Base-by-base conservation (phyloP, 2,888 invertebrate genomes). In the Unio pictorum region DNA sequence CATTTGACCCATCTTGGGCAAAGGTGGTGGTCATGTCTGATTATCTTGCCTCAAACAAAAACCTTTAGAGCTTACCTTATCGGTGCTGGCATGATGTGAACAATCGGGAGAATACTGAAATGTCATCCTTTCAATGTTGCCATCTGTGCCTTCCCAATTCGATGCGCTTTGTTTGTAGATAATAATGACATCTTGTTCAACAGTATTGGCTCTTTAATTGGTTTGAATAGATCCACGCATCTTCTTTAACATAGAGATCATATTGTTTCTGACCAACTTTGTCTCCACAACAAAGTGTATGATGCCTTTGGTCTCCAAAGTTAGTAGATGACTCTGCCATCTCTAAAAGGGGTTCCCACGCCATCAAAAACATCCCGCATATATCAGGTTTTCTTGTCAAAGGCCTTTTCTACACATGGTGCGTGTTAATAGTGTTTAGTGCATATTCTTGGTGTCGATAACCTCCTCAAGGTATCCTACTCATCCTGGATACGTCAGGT, bases 231-330 rank as follows among this genome's bases (percentile, higher is more conserved):
- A 1, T 56, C 18, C 6, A 57, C 54, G 1, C 65, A 57, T 15
- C 61, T 30, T 69, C 69, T 23, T 66, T 23, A 20, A 61, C 59
- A 30, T 56, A 69, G n/a, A 18, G 8, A 34, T 69, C 11, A 45
- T 54, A 66, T 58, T 66, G 55, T 5, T 68, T 23, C 28, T 58
- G 64, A 4, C 64, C 64, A 4, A 60, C n/a, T 7, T 61, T 57
- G 61, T 66, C 34, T 69, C 23, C 5, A 61, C 56, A n/a, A n/a
- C 5, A n/a, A 45, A 20, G 15, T 58, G 20, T 1, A 55, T 58
- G n/a, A 69, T 64, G 30, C 61, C 59, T 26, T 65, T 69, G 20
- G 60, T 54, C 28, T 61, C 65, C 18, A 69, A 30, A 17, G 45
- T 28, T 20, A 69, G 34, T 20, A 69, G 34, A 56, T 69, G 61